Percentiles rank a stretch among this genome's conserved stretches.
phyloP scores from a whole-genome alignment of 2,113 vertebrate genomes.

The Hassar affinis region DNA sequence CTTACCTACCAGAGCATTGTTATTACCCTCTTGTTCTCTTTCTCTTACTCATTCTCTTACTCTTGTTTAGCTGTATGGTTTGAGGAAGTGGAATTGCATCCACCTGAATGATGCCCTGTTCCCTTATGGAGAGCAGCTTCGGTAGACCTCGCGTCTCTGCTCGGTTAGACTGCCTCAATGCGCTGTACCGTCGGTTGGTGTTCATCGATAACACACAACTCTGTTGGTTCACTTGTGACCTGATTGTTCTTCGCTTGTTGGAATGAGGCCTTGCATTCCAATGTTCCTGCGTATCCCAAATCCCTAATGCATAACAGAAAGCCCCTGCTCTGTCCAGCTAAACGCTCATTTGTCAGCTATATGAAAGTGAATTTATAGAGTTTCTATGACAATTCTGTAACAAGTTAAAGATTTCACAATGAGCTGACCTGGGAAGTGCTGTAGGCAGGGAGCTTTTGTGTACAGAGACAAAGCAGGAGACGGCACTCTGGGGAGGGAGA shows the following conservation, averaged over 20 bases:
- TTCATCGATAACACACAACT: neutral
- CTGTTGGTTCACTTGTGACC: conserved; percentile 28
- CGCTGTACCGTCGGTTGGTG: neutral
- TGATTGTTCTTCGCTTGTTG: conserved; percentile 17
- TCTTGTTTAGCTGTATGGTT: conserved; percentile 27
- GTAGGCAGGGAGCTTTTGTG: conserved; percentile 77
- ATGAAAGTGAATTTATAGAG: conserved; percentile 58
- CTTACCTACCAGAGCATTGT: conserved; percentile 37
- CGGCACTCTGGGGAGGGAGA: conserved; percentile 59
- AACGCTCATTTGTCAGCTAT: conserved; percentile 29
- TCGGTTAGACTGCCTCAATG: conserved; percentile 24
- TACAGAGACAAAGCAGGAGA: conserved; percentile 70
- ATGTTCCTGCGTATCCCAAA: conserved; percentile 13
- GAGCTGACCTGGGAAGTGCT: conserved; percentile 77
- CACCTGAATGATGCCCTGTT: conserved; percentile 45
- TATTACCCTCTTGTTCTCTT: conserved; percentile 24
- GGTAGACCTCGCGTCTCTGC: neutral
- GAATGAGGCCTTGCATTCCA: conserved; percentile 24
- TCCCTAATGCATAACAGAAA: conserved; percentile 27
- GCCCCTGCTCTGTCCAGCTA: conserved; percentile 13
- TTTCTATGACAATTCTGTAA: conserved; percentile 55
- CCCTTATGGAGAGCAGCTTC: conserved; percentile 23
- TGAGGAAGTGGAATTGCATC: conserved; percentile 47
- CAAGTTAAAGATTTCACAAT: conserved; percentile 68
- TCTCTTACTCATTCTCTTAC: neutral